These are phyloP conservation scores for Prosapia bicincta DNA, from an alignment of 2,888 invertebrate genomes.

Conservation along the genomic window DNA sequence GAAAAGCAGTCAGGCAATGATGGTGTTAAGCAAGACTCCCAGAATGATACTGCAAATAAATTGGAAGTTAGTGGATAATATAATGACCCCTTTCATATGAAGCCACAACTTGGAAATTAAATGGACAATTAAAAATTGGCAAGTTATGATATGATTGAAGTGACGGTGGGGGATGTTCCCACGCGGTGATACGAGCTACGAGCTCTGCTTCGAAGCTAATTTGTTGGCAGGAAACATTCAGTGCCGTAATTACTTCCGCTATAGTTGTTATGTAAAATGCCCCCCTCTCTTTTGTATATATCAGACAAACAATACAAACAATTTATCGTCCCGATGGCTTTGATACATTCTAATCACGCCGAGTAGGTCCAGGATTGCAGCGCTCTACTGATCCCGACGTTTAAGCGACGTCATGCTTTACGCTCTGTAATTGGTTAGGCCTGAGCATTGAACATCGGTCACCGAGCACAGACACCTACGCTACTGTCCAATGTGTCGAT, in stretches of 20 bases:
- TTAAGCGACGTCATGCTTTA: constrained; percentile 7
- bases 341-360: neutral
- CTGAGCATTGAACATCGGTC: too few species aligned
- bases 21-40: too few species aligned
- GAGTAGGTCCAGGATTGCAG: neutral
- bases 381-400: neutral
- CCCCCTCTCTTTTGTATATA: constrained; percentile 4
- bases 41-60: too few species aligned
- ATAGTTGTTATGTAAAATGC: constrained; percentile 31
- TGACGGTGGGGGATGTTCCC: neutral
- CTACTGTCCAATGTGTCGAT: too few species aligned
- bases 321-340: constrained; percentile 18
- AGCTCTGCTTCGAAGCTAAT: constrained; percentile 5
- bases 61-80: too few species aligned
- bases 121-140: too few species aligned
- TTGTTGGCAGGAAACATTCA: constrained; percentile 26
- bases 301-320: constrained; percentile 27
- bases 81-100: too few species aligned
- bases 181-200: neutral
- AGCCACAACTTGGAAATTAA: too few species aligned
- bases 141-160: too few species aligned
- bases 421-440: neutral
- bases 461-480: too few species aligned
- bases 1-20: too few species aligned
- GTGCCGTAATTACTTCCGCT: constrained; percentile 31